Evolutionary conservation across 2,797 vertebrate species (phyloP).

Genomic region (Thalassophryne amazonica): DNA sequence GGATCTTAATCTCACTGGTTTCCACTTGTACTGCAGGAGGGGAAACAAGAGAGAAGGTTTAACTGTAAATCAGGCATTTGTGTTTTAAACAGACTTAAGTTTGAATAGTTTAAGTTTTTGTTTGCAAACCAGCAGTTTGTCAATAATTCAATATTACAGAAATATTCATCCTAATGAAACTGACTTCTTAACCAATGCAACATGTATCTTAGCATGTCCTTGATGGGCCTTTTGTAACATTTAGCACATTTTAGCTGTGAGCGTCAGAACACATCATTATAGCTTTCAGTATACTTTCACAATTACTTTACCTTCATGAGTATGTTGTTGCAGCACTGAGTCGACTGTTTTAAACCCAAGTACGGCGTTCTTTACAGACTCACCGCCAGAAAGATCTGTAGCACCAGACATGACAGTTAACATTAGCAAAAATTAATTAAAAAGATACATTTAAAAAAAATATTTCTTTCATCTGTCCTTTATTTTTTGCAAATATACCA

Average conservation of each 20-base stretch:
- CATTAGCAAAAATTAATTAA: not conserved
- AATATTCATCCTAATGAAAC: too few relatives aligned
- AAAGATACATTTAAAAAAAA: accelerated
- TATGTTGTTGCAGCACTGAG: not conserved
- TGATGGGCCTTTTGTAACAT: too few relatives aligned
- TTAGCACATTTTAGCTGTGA: too few relatives aligned
- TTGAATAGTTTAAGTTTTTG: not conserved
- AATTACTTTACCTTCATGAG: constrained; percentile 15
- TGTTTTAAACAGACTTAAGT: not conserved
- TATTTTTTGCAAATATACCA: not conserved
- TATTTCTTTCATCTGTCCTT: not conserved
- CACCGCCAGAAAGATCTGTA: constrained; percentile 3
- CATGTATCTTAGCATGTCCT: too few relatives aligned
- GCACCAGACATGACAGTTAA: not conserved
- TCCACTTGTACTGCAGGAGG: constrained; percentile 23
- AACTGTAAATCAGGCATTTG: accelerated
- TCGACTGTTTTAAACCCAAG: constrained; percentile 3
- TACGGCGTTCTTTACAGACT: constrained; percentile 7
- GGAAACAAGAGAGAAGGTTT: not conserved
- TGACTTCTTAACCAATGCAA: too few relatives aligned
- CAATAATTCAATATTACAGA: too few relatives aligned
- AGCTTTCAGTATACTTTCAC: not conserved
- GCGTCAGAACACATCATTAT: not conserved
- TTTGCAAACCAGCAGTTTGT: too few relatives aligned
- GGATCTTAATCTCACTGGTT: constrained; percentile 24